Base-by-base conservation (phyloP, 1,140 invertebrate species). In the Pseudomyrmex flavicornis region DNA sequence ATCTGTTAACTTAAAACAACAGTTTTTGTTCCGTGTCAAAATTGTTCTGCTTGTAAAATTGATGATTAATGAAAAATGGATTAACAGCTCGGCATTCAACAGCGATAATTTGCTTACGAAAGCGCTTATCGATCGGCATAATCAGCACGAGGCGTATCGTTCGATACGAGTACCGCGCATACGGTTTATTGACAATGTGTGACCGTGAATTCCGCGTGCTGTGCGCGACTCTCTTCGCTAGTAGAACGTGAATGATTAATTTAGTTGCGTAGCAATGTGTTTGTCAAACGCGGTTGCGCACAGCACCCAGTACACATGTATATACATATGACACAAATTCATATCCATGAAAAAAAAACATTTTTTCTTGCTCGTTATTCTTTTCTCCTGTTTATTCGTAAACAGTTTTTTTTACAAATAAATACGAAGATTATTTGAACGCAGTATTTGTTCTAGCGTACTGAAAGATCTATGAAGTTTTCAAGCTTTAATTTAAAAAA, bases 171-270 rank as follows among this genome's bases (percentile, higher is more conserved):
- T 58, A 35, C 12, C n/a, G 3, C 15, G 15, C 15, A 22, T 35
- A 58, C 62, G 7, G 26, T 46, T 70, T 72, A 80, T 80, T 72
- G 66, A 80, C 76, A 80, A 80, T 50, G 54, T 80, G 22, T 72
- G 66, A 35, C 76, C 76, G 54, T 80, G 76, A 80, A 80, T 80
- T 80, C 54, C 66, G n/a, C 35, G 74, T 54, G 76, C 35, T 7
- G 35, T 35, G 35, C 35, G 44, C 20, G 76, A 35, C 66, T 80
- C 76, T 80, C 66, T 80, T 80, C 54, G 66, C 76, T 80, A 80
- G 76, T 80, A 80, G 76, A 80, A 80, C 76, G 76, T 80, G 76
- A 80, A 80, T 80, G 76, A 80, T 80, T 80, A 80, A 80, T 80
- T 80, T 72, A 59, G 20, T 15, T 61, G 62, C 35, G 35, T 13